Evolutionary conservation across 1,140 invertebrate species (phyloP).

Genomic region (Triops cancriformis): DNA sequence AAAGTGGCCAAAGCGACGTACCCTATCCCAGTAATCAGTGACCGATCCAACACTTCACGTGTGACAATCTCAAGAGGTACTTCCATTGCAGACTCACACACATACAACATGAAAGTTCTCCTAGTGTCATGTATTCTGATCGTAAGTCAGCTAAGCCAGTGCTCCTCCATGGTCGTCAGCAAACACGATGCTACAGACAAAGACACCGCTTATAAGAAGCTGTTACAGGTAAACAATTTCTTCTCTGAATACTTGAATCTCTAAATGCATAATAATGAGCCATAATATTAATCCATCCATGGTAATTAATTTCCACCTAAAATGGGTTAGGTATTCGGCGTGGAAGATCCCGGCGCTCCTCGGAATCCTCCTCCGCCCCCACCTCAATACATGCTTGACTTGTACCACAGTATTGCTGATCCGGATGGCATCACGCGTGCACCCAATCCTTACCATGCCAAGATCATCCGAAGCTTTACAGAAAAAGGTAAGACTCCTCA

Average conservation of each 20-base stretch:
- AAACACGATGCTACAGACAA: neutral
- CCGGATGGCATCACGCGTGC: conserved; percentile 43
- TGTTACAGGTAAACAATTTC: neutral
- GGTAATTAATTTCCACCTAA: too few species aligned
- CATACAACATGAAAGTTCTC: neutral
- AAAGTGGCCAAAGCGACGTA: conserved; percentile 7
- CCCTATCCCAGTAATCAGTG: conserved; percentile 1
- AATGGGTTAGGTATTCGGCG: neutral
- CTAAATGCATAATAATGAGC: too few species aligned
- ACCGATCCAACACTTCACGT: neutral
- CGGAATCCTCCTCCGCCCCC: conserved; percentile 33
- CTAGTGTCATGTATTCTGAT: neutral
- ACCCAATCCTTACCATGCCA: conserved; percentile 49
- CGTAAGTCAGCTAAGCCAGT: neutral
- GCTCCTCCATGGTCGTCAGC: neutral
- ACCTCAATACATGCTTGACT: conserved; percentile 53
- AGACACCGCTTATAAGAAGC: neutral
- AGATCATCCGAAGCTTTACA: conserved; percentile 49
- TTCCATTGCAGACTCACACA: neutral
- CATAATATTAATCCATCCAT: too few species aligned
- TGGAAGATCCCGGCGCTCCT: neutral
- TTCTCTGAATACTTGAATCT: too few species aligned
- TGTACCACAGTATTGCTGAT: conserved; percentile 51
- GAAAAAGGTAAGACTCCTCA: conserved; percentile 43
- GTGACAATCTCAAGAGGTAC: neutral